Percentiles rank a stretch among this genome's conserved stretches.
These are phyloP conservation scores for Peromyscus nudipes DNA, from an alignment of 2,797 vertebrate genomes.

Conservation along the genomic window DNA sequence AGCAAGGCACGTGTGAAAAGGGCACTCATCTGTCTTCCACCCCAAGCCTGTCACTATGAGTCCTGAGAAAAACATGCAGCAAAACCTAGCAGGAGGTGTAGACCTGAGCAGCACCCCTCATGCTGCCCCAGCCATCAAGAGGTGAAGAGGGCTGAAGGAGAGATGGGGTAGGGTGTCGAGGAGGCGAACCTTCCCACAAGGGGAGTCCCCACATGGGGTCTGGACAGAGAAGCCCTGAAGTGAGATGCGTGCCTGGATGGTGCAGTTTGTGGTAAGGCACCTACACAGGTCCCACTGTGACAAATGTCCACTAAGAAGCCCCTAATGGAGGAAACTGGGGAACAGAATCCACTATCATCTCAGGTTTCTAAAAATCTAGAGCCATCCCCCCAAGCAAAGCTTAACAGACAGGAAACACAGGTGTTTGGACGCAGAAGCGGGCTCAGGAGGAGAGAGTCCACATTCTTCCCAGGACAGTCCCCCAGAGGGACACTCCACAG, in stretches of 20 bases:
- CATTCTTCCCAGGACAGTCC: not conserved
- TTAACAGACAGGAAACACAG: not conserved
- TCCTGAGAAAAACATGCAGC: not conserved
- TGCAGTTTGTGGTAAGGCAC: not conserved
- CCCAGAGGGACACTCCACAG: not conserved
- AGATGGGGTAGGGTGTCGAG: too few species aligned
- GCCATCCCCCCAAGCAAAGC: not conserved
- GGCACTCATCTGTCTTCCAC: not conserved
- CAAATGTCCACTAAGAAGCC: not conserved
- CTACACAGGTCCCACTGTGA: not conserved
- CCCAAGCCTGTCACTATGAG: not conserved
- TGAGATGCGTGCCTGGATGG: not conserved
- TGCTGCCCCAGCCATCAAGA: too few species aligned
- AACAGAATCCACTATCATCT: not conserved
- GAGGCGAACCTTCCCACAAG: not conserved
- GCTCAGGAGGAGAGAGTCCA: not conserved
- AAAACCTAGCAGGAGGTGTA: too few species aligned
- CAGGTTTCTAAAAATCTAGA: not conserved
- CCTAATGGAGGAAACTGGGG: not conserved
- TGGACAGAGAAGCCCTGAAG: not conserved
- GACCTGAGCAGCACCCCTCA: not conserved
- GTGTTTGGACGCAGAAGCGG: not conserved
- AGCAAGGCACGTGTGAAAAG: accelerated
- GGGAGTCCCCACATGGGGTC: too few species aligned
- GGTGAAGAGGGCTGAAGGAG: not conserved